A percentile compares a stretch with the other conserved stretches of the same genome.
Conservation (phyloP, 2,888 invertebrate species). For the Orchesella flavescens region DNA sequence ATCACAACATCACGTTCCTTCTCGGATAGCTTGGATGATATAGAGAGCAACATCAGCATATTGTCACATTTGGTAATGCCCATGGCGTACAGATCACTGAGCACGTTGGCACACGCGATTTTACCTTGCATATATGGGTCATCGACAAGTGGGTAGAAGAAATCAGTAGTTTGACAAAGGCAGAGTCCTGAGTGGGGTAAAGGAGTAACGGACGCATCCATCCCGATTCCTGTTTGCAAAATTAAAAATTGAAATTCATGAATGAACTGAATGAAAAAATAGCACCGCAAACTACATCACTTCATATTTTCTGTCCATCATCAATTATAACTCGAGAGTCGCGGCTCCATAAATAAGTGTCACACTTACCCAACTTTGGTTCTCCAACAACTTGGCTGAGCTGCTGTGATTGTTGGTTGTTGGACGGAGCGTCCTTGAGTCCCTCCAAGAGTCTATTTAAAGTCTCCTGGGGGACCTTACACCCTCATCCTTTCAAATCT, state of each 20-base stretch:
- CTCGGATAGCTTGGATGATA: constrained; percentile 92
- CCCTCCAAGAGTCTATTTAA: constrained; percentile 83
- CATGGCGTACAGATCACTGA: constrained; percentile 95
- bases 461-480: constrained; percentile 95
- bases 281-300: too few species aligned
- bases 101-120: constrained; percentile 93
- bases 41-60: constrained; percentile 92
- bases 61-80: constrained; percentile 96
- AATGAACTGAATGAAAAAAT: too few species aligned
- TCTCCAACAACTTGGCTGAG: constrained; percentile 42
- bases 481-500: constrained; percentile 94
- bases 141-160: constrained; percentile 89
- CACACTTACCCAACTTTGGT: constrained; percentile 64
- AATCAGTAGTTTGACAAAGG: constrained; percentile 88
- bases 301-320: too few species aligned
- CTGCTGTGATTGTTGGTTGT: background rate
- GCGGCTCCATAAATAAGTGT: too few species aligned
- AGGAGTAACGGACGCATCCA: constrained; percentile 88
- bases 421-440: constrained; percentile 72
- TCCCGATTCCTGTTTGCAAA: constrained; percentile 87
- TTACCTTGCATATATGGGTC: constrained; percentile 89
- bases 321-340: too few species aligned
- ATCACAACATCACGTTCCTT: constrained; percentile 92
- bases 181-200: constrained; percentile 82
- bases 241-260: background rate